phyloP scores from a whole-genome alignment of 2,797 vertebrate genomes.

The Lacerta bilineata region DNA sequence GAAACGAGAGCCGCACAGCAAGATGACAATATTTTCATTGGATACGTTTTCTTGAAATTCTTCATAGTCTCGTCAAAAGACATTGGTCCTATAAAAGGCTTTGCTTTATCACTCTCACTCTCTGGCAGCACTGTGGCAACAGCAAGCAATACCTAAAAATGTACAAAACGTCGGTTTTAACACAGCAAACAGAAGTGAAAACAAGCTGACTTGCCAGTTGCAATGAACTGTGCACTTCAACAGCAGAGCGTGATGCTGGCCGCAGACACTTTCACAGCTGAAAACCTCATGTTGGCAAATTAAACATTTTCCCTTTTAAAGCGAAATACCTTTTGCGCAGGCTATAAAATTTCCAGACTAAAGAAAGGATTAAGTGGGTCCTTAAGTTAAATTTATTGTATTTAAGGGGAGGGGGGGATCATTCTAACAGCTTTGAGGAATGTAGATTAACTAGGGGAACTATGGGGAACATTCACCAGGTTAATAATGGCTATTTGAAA shows the following conservation, averaged over 20 bases:
- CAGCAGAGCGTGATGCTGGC: slow-evolving; percentile 3
- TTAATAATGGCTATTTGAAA: neutral
- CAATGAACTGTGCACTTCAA: slow-evolving; percentile 14
- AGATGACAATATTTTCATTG: slow-evolving; percentile 20
- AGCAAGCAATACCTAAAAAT: neutral
- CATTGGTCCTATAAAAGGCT: neutral
- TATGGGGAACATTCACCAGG: neutral
- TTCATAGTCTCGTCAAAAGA: neutral
- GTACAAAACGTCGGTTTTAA: slow-evolving; percentile 16
- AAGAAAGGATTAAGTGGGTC: slow-evolving; percentile 10
- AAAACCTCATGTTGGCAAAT: slow-evolving; percentile 42
- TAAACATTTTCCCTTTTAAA: slow-evolving; percentile 47
- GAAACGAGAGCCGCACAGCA: slow-evolving; percentile 3
- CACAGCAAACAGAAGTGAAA: slow-evolving; percentile 19
- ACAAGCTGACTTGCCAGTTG: slow-evolving; percentile 22
- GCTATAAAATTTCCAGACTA: slow-evolving; percentile 26
- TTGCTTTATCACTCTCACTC: neutral
- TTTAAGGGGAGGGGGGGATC: neutral
- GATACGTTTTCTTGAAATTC: neutral
- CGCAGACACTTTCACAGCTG: slow-evolving; percentile 28
- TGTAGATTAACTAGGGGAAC: neutral
- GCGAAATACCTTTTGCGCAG: slow-evolving; percentile 36
- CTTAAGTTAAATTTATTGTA: slow-evolving; percentile 25
- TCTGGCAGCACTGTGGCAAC: neutral
- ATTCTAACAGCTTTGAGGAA: slow-evolving; percentile 7